Conservation (phyloP, 2,113 vertebrate genomes). For the Vulpes ferrilata region DNA sequence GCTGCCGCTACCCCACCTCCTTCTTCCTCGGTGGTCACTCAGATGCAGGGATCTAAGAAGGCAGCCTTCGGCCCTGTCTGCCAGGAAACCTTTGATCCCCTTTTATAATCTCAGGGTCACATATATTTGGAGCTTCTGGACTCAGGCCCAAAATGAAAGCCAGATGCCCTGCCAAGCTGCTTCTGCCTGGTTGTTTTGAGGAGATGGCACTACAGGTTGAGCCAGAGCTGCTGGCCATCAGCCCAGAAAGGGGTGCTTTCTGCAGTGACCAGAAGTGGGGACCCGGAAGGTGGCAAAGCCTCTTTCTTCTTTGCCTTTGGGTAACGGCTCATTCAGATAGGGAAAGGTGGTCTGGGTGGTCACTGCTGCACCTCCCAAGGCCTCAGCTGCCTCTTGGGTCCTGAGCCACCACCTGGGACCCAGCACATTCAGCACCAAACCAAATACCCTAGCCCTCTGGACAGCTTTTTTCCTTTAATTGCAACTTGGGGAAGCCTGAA, state of each 20-base stretch:
- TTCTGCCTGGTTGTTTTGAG: neutral
- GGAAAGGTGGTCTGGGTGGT: neutral
- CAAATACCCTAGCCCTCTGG: neutral
- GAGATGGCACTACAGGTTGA: neutral
- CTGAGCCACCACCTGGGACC: neutral
- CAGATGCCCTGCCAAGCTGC: neutral
- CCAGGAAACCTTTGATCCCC: neutral
- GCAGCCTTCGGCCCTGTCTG: neutral
- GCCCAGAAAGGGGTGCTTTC: neutral
- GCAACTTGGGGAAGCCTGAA: neutral
- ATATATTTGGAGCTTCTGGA: conserved; percentile 19
- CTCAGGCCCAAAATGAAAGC: neutral
- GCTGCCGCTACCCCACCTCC: neutral
- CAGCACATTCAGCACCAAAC: neutral
- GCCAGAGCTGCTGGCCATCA: neutral
- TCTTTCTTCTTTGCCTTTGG: neutral
- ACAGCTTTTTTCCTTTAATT: neutral
- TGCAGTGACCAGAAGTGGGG: neutral
- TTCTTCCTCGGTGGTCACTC: neutral
- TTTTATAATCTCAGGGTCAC: neutral
- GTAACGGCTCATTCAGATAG: neutral
- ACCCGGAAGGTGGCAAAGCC: neutral
- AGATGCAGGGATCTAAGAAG: neutral
- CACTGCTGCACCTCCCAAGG: neutral
- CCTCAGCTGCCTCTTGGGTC: neutral